Evolutionary conservation across 2,113 vertebrate genomes (phyloP).

Genomic region (Sinocyclocheilus maitianheensis): DNA sequence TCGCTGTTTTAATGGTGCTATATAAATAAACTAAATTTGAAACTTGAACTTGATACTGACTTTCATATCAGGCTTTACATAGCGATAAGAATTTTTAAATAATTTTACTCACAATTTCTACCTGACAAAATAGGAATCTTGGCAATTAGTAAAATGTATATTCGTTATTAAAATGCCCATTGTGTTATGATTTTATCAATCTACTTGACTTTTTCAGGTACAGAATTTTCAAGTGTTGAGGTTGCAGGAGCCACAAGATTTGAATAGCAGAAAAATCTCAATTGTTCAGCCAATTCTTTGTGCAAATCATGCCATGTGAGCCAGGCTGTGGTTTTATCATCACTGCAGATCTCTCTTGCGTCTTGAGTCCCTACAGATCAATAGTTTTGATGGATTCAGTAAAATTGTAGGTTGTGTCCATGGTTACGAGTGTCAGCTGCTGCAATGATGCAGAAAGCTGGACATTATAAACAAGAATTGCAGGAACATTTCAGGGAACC

Average conservation of each 20-base stretch:
- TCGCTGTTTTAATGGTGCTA: too few species aligned
- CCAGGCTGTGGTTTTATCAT: not conserved
- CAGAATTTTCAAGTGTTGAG: not conserved
- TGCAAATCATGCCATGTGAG: too few species aligned
- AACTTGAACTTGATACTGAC: too few species aligned
- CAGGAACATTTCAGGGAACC: not conserved
- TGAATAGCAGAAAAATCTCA: not conserved
- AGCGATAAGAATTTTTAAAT: too few species aligned
- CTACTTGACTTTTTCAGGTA: not conserved
- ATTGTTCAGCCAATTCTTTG: too few species aligned
- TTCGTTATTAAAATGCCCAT: not conserved
- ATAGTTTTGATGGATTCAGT: not conserved
- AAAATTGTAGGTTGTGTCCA: not conserved
- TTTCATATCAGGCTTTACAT: too few species aligned
- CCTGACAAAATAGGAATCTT: not conserved
- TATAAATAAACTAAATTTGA: too few species aligned
- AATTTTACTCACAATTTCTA: not conserved
- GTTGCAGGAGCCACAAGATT: not conserved
- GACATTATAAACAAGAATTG: too few species aligned
- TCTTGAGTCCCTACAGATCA: not conserved
- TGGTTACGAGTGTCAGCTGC: conserved; percentile 4
- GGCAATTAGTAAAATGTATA: not conserved
- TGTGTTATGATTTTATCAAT: not conserved
- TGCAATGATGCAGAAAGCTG: not conserved
- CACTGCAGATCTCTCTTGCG: not conserved